These are phyloP conservation scores for Pogonocherus hispidulus DNA, from an alignment of 2,888 invertebrate species.

Conservation along the genomic window DNA sequence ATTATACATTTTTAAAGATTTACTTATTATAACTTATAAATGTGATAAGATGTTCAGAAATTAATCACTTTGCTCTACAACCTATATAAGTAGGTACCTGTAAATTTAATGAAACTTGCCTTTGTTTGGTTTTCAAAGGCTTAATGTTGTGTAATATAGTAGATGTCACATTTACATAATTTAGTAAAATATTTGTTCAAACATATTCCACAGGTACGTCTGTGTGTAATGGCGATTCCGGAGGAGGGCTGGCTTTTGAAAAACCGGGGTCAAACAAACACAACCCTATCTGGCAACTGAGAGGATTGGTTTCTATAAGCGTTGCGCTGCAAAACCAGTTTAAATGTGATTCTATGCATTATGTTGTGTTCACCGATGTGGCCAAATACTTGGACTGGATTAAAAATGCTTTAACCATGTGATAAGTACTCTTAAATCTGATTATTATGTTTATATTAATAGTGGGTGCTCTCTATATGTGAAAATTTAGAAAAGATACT, in stretches of 20 bases:
- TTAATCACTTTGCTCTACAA: no score
- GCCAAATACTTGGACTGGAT: conserved; percentile 74
- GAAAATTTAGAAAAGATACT: no score
- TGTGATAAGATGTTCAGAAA: no score
- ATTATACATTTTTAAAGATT: no score
- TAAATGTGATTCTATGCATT: conserved; percentile 74
- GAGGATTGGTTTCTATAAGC: conserved; percentile 73
- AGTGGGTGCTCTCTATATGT: neutral
- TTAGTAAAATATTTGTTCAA: conserved; percentile 29
- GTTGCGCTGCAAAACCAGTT: conserved; percentile 72
- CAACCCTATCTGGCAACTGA: conserved; percentile 60
- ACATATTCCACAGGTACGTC: conserved; percentile 70
- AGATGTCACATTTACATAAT: conserved; percentile 9
- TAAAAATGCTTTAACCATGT: conserved; percentile 44
- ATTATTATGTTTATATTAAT: neutral
- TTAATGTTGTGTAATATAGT: no score
- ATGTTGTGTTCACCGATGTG: conserved; percentile 75
- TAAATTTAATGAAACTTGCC: no score
- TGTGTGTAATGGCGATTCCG: conserved; percentile 71
- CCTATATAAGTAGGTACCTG: no score
- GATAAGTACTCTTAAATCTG: neutral
- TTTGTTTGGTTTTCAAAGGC: no score
- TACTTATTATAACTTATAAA: no score
- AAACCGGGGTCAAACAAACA: conserved; percentile 52
- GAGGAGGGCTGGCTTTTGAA: conserved; percentile 66